phyloP scores from a whole-genome alignment of 2,888 invertebrate species.

The Tuta absoluta region DNA sequence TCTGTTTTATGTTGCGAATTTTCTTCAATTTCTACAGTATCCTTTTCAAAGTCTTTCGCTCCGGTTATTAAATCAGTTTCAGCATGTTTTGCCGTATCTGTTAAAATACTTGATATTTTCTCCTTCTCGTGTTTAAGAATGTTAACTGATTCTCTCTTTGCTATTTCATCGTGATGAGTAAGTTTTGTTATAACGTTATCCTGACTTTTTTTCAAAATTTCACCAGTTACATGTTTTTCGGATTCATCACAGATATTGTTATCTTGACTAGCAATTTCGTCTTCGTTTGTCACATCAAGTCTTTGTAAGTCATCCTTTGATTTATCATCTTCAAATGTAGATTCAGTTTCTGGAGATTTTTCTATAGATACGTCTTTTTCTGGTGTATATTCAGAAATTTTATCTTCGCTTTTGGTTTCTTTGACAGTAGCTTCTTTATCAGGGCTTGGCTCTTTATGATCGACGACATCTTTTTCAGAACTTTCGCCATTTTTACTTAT shows the following conservation, averaged over 20 bases:
- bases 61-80: no score
- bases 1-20: background rate
- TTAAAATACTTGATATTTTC: background rate
- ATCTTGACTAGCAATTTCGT: background rate
- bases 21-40: background rate
- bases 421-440: constrained; percentile 32
- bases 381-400: background rate
- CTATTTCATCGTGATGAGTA: background rate
- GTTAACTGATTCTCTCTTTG: background rate
- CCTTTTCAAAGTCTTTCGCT: no score
- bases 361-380: background rate
- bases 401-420: background rate
- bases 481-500: constrained; percentile 55
- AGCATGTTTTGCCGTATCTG: background rate
- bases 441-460: constrained; percentile 35
- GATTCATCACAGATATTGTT: background rate
- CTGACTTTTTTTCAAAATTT: background rate
- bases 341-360: constrained; percentile 3
- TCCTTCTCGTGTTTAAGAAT: background rate
- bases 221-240: background rate
- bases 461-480: constrained; percentile 49
- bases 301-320: background rate
- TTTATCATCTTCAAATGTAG: constrained; percentile 1
- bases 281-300: background rate
- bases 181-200: background rate